Conservation (phyloP, 2,113 vertebrate genomes). For the Syrrhaptes paradoxus region DNA sequence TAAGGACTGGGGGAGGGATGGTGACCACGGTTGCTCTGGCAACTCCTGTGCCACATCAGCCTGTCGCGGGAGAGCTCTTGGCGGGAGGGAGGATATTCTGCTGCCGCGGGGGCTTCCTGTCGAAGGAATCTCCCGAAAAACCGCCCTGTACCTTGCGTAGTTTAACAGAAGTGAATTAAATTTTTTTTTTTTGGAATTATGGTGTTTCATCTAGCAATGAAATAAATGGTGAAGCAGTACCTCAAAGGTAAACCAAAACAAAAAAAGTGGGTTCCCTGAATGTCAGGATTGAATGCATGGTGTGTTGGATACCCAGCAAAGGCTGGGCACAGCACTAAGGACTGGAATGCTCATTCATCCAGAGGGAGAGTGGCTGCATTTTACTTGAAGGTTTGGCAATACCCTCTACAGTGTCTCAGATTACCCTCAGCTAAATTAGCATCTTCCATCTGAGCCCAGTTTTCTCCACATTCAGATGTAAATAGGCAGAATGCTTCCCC, state of each 20-base stretch:
- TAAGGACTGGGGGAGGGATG: too few relatives aligned
- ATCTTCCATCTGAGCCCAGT: not conserved
- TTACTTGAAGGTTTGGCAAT: not conserved
- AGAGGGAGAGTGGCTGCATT: not conserved
- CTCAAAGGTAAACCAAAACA: not conserved
- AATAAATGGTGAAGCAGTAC: not conserved
- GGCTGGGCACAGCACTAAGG: not conserved
- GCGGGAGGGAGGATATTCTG: too few relatives aligned
- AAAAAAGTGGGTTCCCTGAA: not conserved
- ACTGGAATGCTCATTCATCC: not conserved
- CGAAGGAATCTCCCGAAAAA: too few relatives aligned
- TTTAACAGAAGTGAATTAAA: not conserved
- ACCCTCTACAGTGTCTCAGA: not conserved
- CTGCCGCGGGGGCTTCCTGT: too few relatives aligned
- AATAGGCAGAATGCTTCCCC: not conserved
- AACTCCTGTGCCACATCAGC: too few relatives aligned
- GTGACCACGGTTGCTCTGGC: too few relatives aligned
- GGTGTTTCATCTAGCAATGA: not conserved
- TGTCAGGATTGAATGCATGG: not conserved
- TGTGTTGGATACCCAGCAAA: not conserved
- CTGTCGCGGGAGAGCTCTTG: too few relatives aligned
- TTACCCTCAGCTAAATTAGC: not conserved
- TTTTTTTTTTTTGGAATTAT: not conserved
- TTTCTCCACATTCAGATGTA: not conserved
- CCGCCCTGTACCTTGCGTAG: too few relatives aligned